Conservation (phyloP, 2,888 invertebrate genomes). For the Graphium colonna region DNA sequence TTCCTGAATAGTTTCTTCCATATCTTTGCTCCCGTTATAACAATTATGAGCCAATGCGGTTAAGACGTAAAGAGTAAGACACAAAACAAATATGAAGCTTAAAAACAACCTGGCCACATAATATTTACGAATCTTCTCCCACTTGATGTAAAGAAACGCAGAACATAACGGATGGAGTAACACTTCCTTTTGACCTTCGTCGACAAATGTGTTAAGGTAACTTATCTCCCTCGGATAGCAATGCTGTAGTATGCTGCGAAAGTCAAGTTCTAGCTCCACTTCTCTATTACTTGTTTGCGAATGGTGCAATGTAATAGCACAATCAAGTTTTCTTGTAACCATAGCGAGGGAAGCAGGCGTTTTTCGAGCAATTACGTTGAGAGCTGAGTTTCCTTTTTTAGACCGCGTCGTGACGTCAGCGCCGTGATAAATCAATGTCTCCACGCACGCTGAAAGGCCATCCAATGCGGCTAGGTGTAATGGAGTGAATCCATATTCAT, state of each 20-base stretch:
- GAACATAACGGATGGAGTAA: conserved; percentile 92
- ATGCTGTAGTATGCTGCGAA: conserved; percentile 89
- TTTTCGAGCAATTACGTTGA: conserved; percentile 91
- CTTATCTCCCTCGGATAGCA: conserved; percentile 92
- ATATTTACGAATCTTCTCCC: conserved; percentile 94
- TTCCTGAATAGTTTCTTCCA: conserved; percentile 85
- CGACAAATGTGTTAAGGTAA: conserved; percentile 91
- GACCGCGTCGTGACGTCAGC: conserved; percentile 94
- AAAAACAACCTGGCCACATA: conserved; percentile 89
- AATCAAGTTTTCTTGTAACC: conserved; percentile 90
- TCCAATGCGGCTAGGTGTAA: conserved; percentile 92
- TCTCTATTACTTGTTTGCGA: conserved; percentile 89
- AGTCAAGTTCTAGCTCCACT: conserved; percentile 90
- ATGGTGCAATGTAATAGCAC: conserved; percentile 88
- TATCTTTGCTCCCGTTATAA: conserved; percentile 89
- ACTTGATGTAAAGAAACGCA: conserved; percentile 92
- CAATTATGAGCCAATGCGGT: conserved; percentile 92
- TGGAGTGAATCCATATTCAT: conserved; percentile 92
- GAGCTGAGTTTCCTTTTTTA: conserved; percentile 91
- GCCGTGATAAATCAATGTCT: conserved; percentile 90
- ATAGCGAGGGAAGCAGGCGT: conserved; percentile 92
- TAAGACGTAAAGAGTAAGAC: conserved; percentile 89
- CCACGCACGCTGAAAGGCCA: conserved; percentile 91
- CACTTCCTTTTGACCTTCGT: conserved; percentile 93
- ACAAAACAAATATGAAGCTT: conserved; percentile 88